Percentiles rank a stretch among this genome's conserved stretches.
These are phyloP conservation scores for Tamandua tetradactyla DNA, from an alignment of 2,797 vertebrate species.

Conservation along the genomic window DNA sequence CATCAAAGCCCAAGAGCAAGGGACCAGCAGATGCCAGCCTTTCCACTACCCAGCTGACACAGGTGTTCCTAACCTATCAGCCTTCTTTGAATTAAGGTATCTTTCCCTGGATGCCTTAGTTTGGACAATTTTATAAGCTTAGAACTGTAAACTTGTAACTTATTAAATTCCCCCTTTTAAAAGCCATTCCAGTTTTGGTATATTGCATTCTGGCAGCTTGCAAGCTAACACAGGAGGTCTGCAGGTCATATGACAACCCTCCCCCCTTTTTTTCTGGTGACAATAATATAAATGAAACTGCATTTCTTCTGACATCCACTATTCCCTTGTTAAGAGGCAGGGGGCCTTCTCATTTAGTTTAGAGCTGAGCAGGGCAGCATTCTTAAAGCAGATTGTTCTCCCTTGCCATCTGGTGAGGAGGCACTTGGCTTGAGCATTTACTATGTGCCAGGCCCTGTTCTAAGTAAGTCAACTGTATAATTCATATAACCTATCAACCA, in stretches of 20 bases:
- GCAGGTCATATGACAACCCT: neutral
- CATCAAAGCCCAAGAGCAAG: too few species aligned
- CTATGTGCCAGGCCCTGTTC: slow-evolving; percentile 16
- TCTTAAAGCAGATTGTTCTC: slow-evolving; percentile 17
- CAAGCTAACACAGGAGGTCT: too few species aligned
- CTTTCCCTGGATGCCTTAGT: too few species aligned
- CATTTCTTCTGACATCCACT: neutral
- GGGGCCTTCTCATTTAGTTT: neutral
- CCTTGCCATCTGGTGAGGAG: neutral
- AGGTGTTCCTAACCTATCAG: too few species aligned
- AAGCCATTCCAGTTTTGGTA: too few species aligned
- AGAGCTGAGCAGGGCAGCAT: neutral
- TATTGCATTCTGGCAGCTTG: too few species aligned
- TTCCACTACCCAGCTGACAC: too few species aligned
- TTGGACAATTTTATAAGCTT: too few species aligned
- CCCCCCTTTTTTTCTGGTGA: neutral
- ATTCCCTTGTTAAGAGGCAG: neutral
- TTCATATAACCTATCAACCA: neutral
- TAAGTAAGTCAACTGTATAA: neutral
- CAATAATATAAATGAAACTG: neutral
- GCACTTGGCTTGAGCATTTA: slow-evolving; percentile 30
- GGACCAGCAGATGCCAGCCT: too few species aligned
- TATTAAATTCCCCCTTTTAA: too few species aligned
- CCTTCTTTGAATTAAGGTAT: too few species aligned
- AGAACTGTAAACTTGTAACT: too few species aligned